These are phyloP conservation scores for Linnaemya vulpina DNA, from an alignment of 2,888 invertebrate genomes.

Conservation along the genomic window DNA sequence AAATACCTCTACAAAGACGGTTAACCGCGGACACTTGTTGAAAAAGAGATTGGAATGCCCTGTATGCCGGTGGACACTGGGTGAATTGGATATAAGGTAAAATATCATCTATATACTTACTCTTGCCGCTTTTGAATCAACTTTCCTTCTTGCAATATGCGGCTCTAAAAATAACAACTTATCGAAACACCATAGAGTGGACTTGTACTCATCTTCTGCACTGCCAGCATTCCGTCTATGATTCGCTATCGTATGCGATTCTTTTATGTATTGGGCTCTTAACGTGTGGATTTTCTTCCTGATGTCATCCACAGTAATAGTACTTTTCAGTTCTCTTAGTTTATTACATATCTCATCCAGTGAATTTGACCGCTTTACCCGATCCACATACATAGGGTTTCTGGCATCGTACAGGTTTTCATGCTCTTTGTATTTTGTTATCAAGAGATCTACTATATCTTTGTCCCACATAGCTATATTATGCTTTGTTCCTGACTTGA, in stretches of 20 bases:
- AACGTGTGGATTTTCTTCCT: neutral
- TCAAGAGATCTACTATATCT: neutral
- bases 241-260: neutral
- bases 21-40: no score
- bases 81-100: neutral
- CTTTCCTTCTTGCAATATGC: neutral
- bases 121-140: neutral
- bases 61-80: no score
- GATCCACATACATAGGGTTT: neutral
- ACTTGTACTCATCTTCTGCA: neutral
- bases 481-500: neutral
- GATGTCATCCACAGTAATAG: neutral
- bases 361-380: neutral
- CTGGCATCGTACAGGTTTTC: neutral
- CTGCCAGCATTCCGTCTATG: neutral
- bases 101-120: neutral
- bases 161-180: neutral
- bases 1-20: no score
- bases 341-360: neutral
- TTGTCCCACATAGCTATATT: slow-evolving; percentile 5
- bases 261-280: neutral
- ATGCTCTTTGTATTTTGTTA: slow-evolving; percentile 7
- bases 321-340: neutral
- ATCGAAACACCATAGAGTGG: neutral
- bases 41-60: no score